Base-by-base conservation (phyloP, 2,888 invertebrate genomes). In the Orchesellides sinensis region DNA sequence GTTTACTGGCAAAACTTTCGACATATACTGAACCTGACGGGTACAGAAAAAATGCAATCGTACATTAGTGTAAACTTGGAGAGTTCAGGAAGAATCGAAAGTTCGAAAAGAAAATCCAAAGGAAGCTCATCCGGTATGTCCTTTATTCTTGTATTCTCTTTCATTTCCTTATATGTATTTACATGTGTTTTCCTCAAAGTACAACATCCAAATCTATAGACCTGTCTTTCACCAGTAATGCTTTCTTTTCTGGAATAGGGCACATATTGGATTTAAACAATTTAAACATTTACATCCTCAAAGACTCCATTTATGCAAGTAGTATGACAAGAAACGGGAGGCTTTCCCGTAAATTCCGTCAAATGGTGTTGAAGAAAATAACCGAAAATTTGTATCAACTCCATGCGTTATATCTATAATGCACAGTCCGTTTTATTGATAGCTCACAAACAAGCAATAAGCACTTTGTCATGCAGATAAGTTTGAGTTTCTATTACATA, bases 21-120 rank as follows among this genome's bases (percentile, higher is more conserved):
- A 74, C 75, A 69, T 52, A 75, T 69, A 75, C 49, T 73, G 63
- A 54, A 72, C 56, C 56, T 17, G 29, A 61, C 40, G 63, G 29
- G 61, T 49, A 63, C 2, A 45, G 23, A 66, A 73, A 75, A 73
- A 70, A 83, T 85, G 85, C 85, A 85, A 82, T 85, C 85, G 75
- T 85, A 85, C 75, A 85, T 85, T 80, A 85, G 83, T 59, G 84
- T 84, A 61, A 83, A 83, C 66, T 84, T 84, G 84, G 84, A 84
- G 74, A 78, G 83, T 80, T 74, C 84, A 63, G 83, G 75, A 65
- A 86, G 83, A 83, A 66, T 66, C 49, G 84, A 83, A 68, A 78
- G 69, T 72, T 85, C 81, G 29, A 83, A 83, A 56, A 72, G 83
- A 70, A 83, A 75, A 69, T 68, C 68, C 14, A 81, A 66, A 77